These are phyloP conservation scores for Napeogenes sylphis DNA, from an alignment of 2,888 invertebrate species.

Conservation along the genomic window DNA sequence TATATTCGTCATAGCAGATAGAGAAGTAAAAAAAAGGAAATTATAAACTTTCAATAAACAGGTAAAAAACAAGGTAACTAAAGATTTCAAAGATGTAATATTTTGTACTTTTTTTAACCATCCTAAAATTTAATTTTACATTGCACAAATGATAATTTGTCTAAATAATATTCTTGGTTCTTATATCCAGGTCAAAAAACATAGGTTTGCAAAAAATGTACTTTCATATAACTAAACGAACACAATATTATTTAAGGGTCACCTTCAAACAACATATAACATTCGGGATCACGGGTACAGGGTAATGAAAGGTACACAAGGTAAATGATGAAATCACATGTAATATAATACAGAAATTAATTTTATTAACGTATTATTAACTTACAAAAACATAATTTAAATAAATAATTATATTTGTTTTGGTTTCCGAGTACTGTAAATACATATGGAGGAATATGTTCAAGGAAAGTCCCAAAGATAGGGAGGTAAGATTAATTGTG, in stretches of 20 bases:
- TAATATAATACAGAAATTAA: conserved; percentile 71
- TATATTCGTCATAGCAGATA: too few relatives aligned
- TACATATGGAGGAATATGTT: conserved; percentile 40
- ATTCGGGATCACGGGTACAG: conserved; percentile 6
- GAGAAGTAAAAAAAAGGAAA: too few relatives aligned
- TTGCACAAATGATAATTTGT: too few relatives aligned
- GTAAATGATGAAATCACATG: conserved; percentile 53
- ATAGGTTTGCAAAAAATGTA: not conserved
- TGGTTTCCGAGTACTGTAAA: conserved; percentile 57
- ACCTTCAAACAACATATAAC: not conserved
- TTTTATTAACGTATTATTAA: conserved; percentile 69
- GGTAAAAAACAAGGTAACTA: too few relatives aligned
- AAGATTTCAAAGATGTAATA: too few relatives aligned
- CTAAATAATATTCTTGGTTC: too few relatives aligned
- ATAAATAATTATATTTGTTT: conserved; percentile 64
- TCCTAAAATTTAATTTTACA: too few relatives aligned
- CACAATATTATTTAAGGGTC: not conserved
- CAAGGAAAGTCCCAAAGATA: conserved; percentile 26
- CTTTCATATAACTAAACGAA: too few relatives aligned
- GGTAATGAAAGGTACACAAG: conserved; percentile 22
- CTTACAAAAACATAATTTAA: conserved; percentile 71
- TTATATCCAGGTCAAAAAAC: not conserved
- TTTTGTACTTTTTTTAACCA: too few relatives aligned
- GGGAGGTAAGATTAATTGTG: conserved; percentile 52
- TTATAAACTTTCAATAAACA: too few relatives aligned